Base-by-base conservation (phyloP, 2,113 vertebrate species). In the Antennarius striatus region DNA sequence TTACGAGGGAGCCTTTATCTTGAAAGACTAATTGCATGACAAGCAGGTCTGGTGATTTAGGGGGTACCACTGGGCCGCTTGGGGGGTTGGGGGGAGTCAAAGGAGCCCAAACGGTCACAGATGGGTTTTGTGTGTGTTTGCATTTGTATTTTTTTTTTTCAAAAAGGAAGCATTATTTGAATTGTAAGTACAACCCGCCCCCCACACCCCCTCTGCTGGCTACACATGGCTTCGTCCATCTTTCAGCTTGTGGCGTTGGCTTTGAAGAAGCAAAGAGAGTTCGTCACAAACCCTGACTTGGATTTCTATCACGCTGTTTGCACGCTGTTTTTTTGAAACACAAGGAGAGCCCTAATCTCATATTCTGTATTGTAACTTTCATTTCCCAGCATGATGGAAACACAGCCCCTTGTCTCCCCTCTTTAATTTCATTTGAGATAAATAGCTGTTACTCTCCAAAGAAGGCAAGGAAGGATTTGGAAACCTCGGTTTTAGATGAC, bases 11-110 rank as follows among this genome's bases (percentile, higher is more conserved):
- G 73, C 75, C 81, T 90, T 83, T 77, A 85, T 86, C 14, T 29
- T n/a, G 62, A 60, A 81, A 64, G 86, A 75, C 86, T 93, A 90
- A 93, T 90, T 90, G 84, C 83, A 69, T 85, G 80, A 82, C 73
- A 89, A 90, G 87, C 82, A 68, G 73, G 75, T 71, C 75, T 36
- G 55, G 76, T 59, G 86, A 79, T 79, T 88, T 75, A 76, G 71
- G 79, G 79, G 45, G 32, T 69, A 61, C 56, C 56, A 57, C 22
- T 73, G 67, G 22, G 74, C 68, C 80, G 66, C 69, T 66, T 56
- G 68, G 60, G 46, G 69, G 62, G 55, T 28, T 16, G 50, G 63
- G 50, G 50, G 49, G 57, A 51, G 74, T 36, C 10, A 56, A 78
- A 66, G 39, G 42, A 75, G 58, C 64, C 59, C 78, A 77, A 73